Evolutionary conservation across 37 sponge, comb jelly and placozoan genomes (phyloP), one percentile per base, ranked within the genome.

Genomic region (Theonella swinhoei): DNA sequence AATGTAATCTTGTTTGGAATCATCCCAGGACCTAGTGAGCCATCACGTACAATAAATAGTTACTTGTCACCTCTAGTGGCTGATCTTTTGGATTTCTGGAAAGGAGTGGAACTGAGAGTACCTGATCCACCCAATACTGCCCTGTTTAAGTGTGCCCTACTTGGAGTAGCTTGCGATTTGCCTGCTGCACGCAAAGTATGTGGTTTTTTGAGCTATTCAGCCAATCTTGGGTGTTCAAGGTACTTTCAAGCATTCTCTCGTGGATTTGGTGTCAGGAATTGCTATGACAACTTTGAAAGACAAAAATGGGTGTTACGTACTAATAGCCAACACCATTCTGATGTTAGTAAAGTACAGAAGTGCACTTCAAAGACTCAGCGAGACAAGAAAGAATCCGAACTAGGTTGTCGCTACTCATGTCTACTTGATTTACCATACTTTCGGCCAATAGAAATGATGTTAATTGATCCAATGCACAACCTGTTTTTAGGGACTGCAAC

Each of bases 181-280:
- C 82, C 82, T 47, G 82, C 82, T 62, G 82, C 61, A 34, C 32
- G 82, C 2, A 81, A 81, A 47, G 9, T 81, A 36, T 70, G 82
- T 81, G 82, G 82, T 31, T 81, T 81, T 54, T 33, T 70, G 37
- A 23, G 36, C 20, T 64, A 70, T 60, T 39, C 36, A 7, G 71
- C 82, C 3, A 69, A 43, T 17, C 62, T 42, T 31, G 72, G 82
- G 2, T 81, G 82, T 37, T 70, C 72, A 24, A 69, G 47, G 23
- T 81, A 72, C 47, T 25, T 58, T 1, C 42, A 70, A 42, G 0
- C 3, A 28, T 81, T 81, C 34, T 7, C 26, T 66, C 11, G 39
- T 14, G 39, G 41, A 34, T 36, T 34, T 34, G 37, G 11, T 34
- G 73, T n/a, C n/a, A n/a, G n/a, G n/a, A n/a, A n/a, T n/a, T n/a